Conservation (phyloP, 2,113 vertebrate genomes). For the Odocoileus virginianus region DNA sequence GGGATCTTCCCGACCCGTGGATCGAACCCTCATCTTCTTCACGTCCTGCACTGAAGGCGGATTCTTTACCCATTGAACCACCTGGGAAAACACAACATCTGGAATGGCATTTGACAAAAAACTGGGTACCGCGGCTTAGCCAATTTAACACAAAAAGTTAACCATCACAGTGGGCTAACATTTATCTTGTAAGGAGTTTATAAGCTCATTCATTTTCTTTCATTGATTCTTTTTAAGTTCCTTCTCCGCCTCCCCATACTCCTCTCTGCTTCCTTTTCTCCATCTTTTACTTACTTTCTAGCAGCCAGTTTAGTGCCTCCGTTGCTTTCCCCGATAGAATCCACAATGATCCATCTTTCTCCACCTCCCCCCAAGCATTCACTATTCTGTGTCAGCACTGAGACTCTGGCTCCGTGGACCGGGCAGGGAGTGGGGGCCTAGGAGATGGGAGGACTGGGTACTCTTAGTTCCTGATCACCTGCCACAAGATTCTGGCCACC, state of each 20-base stretch:
- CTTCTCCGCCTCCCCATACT: background rate
- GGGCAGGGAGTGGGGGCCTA: background rate
- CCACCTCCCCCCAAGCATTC: background rate
- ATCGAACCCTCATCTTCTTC: background rate
- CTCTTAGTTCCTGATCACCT: background rate
- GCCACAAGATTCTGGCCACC: background rate
- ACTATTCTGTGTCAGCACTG: background rate
- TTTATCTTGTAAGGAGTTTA: background rate
- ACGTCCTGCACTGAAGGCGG: background rate
- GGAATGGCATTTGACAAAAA: background rate
- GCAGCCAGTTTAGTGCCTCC: background rate
- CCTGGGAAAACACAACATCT: background rate
- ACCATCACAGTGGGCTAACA: background rate
- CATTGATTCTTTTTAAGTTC: background rate
- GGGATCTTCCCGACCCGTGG: fast-evolving
- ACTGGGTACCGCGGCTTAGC: background rate
- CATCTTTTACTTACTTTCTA: background rate
- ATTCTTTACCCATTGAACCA: background rate
- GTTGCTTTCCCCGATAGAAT: no score
- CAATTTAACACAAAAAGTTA: background rate
- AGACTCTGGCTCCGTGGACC: background rate
- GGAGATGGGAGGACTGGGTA: background rate
- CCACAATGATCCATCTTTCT: background rate
- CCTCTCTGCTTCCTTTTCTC: background rate
- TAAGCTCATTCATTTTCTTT: background rate